Conservation (phyloP, 2,797 vertebrate genomes). For the Takifugu ocellatus region DNA sequence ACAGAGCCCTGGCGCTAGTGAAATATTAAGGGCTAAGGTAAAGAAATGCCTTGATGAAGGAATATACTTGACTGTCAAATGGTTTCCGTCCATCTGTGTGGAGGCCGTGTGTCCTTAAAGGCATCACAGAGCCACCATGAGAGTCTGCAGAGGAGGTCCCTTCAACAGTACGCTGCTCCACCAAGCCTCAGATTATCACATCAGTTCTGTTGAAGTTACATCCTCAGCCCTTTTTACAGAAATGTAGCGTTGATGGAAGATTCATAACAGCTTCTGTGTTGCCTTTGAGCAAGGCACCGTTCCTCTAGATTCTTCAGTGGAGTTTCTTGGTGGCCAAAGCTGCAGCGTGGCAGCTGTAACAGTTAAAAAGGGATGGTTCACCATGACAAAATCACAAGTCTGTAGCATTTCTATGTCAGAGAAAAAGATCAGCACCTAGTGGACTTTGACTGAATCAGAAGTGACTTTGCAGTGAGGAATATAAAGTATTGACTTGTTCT, state of each 20-base stretch:
- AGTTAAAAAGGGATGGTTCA: constrained; percentile 3
- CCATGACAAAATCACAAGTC: not conserved
- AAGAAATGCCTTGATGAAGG: constrained; percentile 6
- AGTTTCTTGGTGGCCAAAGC: not conserved
- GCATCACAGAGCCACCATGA: too few relatives aligned
- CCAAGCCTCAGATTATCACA: too few relatives aligned
- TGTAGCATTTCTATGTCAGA: constrained; percentile 9
- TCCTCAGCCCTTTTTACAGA: too few relatives aligned
- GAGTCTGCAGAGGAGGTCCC: too few relatives aligned
- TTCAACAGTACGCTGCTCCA: too few relatives aligned
- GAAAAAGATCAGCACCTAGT: constrained; percentile 12
- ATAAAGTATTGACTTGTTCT: not conserved
- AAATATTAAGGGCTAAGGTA: constrained; percentile 20
- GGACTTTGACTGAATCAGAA: constrained; percentile 1
- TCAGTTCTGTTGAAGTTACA: too few relatives aligned
- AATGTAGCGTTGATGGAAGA: constrained; percentile 4
- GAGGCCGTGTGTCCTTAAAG: too few relatives aligned
- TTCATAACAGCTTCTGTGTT: constrained; percentile 13
- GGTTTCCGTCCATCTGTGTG: constrained; percentile 3
- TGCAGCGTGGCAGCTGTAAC: not conserved
- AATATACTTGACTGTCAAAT: constrained; percentile 9
- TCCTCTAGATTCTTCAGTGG: constrained; percentile 11
- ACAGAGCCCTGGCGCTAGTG: constrained; percentile 21
- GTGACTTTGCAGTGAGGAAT: constrained; percentile 11
- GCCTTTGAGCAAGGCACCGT: constrained; percentile 20